phyloP scores from a whole-genome alignment of 2,888 invertebrate genomes.

The Oasisia sp. region DNA sequence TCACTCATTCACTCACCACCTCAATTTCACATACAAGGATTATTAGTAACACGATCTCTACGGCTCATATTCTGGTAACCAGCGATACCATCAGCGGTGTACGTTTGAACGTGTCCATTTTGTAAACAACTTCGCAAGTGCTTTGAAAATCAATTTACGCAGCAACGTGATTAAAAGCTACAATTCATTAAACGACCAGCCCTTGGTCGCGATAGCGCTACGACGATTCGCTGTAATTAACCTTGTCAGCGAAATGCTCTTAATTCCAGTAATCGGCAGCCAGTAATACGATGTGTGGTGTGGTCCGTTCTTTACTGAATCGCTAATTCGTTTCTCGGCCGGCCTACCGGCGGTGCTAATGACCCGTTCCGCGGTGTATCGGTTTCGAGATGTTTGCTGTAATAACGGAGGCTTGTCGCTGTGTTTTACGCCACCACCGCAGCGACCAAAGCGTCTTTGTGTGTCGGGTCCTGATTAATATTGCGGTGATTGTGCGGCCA shows the following conservation, averaged over 20 bases:
- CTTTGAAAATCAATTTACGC: constrained; percentile 11
- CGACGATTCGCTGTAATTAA: not conserved
- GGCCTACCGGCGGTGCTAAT: not conserved
- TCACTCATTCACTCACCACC: too few species aligned
- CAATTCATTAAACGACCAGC: constrained; percentile 13
- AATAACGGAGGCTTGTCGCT: not conserved
- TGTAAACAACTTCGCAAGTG: not conserved
- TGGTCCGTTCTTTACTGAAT: constrained; percentile 10
- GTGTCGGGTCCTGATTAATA: not conserved
- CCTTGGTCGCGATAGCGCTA: not conserved
- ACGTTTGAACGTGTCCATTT: too few species aligned
- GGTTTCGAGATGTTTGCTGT: constrained; percentile 17
- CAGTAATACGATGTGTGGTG: not conserved
- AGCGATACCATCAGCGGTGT: too few species aligned
- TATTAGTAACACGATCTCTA: too few species aligned
- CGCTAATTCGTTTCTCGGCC: constrained; percentile 4
- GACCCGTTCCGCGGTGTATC: constrained; percentile 13
- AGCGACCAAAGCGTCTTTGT: not conserved
- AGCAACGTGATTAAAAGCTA: not conserved
- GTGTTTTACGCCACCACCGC: not conserved
- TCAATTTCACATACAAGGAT: too few species aligned
- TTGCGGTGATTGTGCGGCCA: not conserved
- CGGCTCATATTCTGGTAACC: too few species aligned
- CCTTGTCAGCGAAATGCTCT: not conserved
- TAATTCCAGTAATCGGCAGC: not conserved